phyloP scores from a whole-genome alignment of 2,797 vertebrate genomes.

The Eospalax fontanierii region DNA sequence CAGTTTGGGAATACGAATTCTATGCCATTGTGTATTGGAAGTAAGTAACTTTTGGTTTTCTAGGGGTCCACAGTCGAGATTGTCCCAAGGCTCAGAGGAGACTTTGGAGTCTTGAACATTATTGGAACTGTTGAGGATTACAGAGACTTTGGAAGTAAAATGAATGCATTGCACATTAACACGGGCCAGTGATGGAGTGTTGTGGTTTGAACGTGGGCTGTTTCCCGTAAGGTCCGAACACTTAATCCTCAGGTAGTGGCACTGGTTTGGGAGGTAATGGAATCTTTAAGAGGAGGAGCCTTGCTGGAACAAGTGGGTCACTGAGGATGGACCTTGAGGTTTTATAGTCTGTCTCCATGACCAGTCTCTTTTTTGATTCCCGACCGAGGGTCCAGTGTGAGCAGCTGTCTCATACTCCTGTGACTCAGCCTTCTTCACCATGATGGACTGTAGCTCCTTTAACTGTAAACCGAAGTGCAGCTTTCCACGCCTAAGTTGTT shows the following conservation, averaged over 20 bases:
- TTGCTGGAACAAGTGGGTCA: neutral
- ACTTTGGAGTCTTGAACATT: neutral
- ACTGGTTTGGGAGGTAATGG: too few species aligned
- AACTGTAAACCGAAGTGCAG: neutral
- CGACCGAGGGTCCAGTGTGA: neutral
- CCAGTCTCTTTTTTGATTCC: neutral
- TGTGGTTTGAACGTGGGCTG: neutral
- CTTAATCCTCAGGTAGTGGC: neutral
- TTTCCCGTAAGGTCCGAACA: neutral
- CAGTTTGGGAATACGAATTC: neutral
- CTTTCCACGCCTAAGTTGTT: neutral
- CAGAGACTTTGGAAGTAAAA: neutral
- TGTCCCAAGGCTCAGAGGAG: neutral
- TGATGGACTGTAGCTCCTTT: neutral
- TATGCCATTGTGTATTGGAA: neutral
- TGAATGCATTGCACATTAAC: neutral
- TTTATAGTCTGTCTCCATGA: neutral
- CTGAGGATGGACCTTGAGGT: neutral
- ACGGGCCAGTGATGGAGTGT: too few species aligned
- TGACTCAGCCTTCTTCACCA: fast-evolving
- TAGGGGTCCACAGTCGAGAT: neutral
- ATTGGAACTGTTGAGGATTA: neutral
- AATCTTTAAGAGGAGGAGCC: neutral
- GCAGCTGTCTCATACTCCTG: neutral
- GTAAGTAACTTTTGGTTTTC: neutral